These are phyloP conservation scores for Conchocele bisecta DNA, from an alignment of 2,888 invertebrate genomes.

Conservation along the genomic window DNA sequence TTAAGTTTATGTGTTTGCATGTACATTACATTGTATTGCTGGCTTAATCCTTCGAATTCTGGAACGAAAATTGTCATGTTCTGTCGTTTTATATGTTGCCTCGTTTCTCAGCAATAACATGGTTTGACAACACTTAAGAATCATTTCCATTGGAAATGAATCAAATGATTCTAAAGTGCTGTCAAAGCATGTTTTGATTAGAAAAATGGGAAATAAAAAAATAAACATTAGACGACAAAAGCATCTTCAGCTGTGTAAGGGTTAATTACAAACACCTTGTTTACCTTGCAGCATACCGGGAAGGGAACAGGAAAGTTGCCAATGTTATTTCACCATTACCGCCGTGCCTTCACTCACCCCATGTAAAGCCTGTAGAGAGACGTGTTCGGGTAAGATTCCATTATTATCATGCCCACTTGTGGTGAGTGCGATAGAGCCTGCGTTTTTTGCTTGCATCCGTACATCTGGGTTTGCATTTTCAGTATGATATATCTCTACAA, in stretches of 20 bases:
- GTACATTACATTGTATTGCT: no score
- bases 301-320: conserved; percentile 79
- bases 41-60: no score
- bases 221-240: not conserved
- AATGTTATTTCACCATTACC: conserved; percentile 87
- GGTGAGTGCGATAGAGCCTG: no score
- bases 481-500: no score
- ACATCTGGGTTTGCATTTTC: no score
- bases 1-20: no score
- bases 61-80: no score
- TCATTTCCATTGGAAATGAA: not conserved
- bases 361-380: conserved; percentile 85
- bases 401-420: no score
- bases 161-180: not conserved
- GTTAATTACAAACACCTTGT: conserved; percentile 6
- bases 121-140: no score
- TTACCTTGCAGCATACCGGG: conserved; percentile 79
- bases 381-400: conserved; percentile 62
- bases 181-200: not conserved
- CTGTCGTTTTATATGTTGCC: no score
- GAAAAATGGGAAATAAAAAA: not conserved
- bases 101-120: no score
- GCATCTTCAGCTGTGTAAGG: not conserved
- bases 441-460: no score
- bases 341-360: conserved; percentile 87